phyloP scores from a whole-genome alignment of 2,888 invertebrate genomes.

The Priocnemis perturbator region DNA sequence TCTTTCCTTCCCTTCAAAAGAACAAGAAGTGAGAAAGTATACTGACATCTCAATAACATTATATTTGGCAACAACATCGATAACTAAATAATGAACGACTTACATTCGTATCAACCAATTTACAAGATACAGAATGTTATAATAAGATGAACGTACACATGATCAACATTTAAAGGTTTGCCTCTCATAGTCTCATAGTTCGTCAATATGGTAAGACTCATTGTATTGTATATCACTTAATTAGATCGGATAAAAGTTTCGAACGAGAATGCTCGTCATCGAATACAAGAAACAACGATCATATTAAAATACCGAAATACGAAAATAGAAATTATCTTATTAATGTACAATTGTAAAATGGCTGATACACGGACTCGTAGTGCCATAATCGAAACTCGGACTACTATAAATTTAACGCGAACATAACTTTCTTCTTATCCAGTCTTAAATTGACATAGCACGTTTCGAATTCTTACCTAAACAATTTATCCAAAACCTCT shows the following conservation, averaged over 20 bases:
- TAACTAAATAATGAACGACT: slow-evolving; percentile 1
- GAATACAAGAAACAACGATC: slow-evolving; percentile 37
- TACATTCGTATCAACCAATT: slow-evolving; percentile 20
- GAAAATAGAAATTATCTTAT: slow-evolving; percentile 39
- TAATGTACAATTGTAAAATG: slow-evolving; percentile 42
- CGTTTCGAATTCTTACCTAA: slow-evolving; percentile 19
- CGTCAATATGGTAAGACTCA: neutral
- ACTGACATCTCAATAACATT: neutral
- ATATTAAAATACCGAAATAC: slow-evolving; percentile 42
- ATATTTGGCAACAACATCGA: slow-evolving; percentile 7
- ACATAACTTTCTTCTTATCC: slow-evolving; percentile 37
- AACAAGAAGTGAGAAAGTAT: too few relatives aligned
- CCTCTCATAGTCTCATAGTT: too few relatives aligned
- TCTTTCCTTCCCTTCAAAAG: too few relatives aligned
- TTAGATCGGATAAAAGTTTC: slow-evolving; percentile 16
- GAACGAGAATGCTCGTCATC: slow-evolving; percentile 27
- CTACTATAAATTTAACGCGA: slow-evolving; percentile 27
- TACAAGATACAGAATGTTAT: slow-evolving; percentile 14
- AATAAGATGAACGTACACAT: slow-evolving; percentile 8
- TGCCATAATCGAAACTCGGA: slow-evolving; percentile 31
- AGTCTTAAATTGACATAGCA: slow-evolving; percentile 45
- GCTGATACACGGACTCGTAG: slow-evolving; percentile 43
- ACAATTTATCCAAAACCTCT: neutral
- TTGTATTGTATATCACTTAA: slow-evolving; percentile 12
- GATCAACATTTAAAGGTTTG: neutral